Conservation (phyloP, 2,888 invertebrate genomes). For the Nymphalis urticae region DNA sequence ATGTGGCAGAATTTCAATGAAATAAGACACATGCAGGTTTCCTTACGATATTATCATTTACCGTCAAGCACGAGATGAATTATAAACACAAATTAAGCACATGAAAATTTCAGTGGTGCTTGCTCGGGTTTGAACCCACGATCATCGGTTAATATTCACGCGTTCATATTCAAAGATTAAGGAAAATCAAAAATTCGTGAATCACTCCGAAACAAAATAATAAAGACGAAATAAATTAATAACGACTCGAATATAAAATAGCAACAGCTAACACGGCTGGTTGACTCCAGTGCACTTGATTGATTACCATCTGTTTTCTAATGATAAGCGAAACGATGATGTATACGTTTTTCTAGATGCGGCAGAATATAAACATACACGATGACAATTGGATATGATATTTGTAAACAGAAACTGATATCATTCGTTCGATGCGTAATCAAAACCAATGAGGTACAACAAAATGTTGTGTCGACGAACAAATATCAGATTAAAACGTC, state of each 20-base stretch:
- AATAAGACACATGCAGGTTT: too few relatives aligned
- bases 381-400: not conserved
- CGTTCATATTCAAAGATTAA: too few relatives aligned
- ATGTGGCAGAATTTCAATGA: too few relatives aligned
- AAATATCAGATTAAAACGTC: not conserved
- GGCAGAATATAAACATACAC: not conserved
- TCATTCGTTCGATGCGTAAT: not conserved
- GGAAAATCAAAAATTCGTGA: not conserved
- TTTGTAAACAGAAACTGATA: not conserved
- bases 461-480: not conserved
- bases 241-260: not conserved
- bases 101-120: too few relatives aligned
- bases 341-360: not conserved
- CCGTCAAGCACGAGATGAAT: too few relatives aligned
- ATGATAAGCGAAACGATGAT: not conserved
- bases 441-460: not conserved
- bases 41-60: too few relatives aligned
- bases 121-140: too few relatives aligned
- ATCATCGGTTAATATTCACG: too few relatives aligned
- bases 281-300: constrained; percentile 1
- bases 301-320: constrained; percentile 8
- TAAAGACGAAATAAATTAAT: not conserved
- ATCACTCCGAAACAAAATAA: not conserved
- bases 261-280: not conserved
- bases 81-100: too few relatives aligned